A percentile compares a stretch with the other conserved stretches of the same genome.
These are phyloP conservation scores for Tachina grossa DNA, from an alignment of 2,888 invertebrate genomes.

Conservation along the genomic window DNA sequence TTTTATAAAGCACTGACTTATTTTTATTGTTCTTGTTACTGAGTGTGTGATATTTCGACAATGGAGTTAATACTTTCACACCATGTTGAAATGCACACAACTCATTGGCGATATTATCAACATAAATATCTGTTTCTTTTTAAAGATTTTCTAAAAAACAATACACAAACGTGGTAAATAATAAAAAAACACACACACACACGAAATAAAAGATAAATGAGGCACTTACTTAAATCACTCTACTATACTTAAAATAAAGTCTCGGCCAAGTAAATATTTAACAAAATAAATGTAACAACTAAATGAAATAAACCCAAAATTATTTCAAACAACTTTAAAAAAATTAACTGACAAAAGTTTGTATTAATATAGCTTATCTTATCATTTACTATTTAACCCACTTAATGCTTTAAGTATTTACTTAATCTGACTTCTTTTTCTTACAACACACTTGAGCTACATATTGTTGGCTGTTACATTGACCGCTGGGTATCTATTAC, in stretches of 20 bases:
- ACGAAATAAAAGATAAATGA: constrained; percentile 63
- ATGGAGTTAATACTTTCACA: constrained; percentile 63
- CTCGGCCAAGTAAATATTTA: no score
- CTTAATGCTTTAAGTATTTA: neutral
- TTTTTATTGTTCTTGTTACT: constrained; percentile 17
- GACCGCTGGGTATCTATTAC: constrained; percentile 71
- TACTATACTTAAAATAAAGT: neutral
- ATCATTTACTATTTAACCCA: neutral
- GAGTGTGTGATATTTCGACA: constrained; percentile 35
- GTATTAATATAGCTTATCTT: no score
- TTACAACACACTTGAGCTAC: constrained; percentile 43
- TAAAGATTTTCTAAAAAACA: neutral
- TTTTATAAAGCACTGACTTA: constrained; percentile 33
- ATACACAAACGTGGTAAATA: neutral
- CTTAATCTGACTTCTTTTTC: neutral
- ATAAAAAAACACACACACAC: neutral
- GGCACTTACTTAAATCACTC: constrained; percentile 68
- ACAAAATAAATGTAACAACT: no score
- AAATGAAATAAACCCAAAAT: no score
- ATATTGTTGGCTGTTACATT: constrained; percentile 50
- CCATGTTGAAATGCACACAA: constrained; percentile 10
- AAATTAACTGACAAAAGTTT: no score
- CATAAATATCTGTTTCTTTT: constrained; percentile 3
- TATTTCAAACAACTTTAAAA: no score
- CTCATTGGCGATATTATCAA: neutral